Evolutionary conservation across 2,113 vertebrate genomes (phyloP).

Genomic region (Burhinus bistriatus): DNA sequence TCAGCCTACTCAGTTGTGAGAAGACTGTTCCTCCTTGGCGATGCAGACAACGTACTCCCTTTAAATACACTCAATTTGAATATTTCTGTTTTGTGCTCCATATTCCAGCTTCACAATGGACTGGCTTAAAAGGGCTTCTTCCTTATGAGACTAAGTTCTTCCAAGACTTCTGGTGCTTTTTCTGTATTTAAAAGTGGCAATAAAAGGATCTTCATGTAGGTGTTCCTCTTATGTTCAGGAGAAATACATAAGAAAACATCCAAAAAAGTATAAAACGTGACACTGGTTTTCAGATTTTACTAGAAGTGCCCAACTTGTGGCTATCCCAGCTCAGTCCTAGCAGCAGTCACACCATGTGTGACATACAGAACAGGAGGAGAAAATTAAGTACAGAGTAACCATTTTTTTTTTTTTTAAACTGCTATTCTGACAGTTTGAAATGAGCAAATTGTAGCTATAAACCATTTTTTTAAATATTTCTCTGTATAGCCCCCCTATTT

Average conservation of each 20-base stretch:
- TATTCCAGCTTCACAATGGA: not conserved
- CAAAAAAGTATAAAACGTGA: not conserved
- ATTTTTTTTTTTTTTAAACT: not conserved
- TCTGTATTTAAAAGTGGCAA: not conserved
- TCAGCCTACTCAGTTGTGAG: not conserved
- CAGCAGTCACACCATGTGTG: not conserved
- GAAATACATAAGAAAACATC: not conserved
- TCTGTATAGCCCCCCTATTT: not conserved
- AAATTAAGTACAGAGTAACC: not conserved
- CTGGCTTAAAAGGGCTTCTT: not conserved
- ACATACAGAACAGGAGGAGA: not conserved
- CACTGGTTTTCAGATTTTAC: not conserved
- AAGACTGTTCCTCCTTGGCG: not conserved
- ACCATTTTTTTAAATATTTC: not conserved
- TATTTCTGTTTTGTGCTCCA: not conserved
- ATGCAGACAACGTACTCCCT: not conserved
- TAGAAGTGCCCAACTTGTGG: not conserved
- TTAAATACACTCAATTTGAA: not conserved
- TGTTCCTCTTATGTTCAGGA: not conserved
- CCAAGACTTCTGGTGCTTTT: not conserved
- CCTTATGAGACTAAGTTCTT: not conserved
- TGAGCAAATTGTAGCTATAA: not conserved
- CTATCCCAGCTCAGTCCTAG: not conserved
- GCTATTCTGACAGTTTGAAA: not conserved
- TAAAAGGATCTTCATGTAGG: not conserved